Evolutionary conservation across 2,113 vertebrate species (phyloP).

Genomic region (Erythrocercus mccallii): DNA sequence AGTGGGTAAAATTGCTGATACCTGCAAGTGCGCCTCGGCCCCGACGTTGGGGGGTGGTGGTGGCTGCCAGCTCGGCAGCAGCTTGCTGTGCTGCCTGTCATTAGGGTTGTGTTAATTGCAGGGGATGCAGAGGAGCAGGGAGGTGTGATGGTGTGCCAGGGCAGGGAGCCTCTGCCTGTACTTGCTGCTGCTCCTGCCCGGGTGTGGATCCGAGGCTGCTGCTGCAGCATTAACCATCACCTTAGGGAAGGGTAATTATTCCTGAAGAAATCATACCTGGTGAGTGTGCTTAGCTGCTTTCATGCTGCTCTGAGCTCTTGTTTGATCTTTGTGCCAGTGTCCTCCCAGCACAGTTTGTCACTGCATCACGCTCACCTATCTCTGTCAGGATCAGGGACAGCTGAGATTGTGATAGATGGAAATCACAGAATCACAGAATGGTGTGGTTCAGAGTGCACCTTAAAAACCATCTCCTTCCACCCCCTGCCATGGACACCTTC

Average conservation of each 20-base stretch:
- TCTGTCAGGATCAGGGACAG: background rate
- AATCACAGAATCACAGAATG: background rate
- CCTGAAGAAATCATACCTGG: background rate
- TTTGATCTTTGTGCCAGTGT: background rate
- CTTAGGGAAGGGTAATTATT: conserved; percentile 48
- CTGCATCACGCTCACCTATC: accelerated
- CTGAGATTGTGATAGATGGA: accelerated
- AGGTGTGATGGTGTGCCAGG: background rate
- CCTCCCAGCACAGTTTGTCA: background rate
- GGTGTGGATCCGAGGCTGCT: background rate
- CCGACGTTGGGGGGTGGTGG: accelerated
- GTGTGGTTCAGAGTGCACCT: background rate
- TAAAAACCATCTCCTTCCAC: background rate
- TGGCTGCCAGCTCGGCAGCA: background rate
- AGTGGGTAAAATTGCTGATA: background rate
- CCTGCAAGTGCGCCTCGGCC: accelerated
- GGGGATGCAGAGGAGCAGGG: background rate
- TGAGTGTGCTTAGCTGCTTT: background rate
- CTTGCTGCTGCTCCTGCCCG: background rate
- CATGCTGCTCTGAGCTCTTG: background rate
- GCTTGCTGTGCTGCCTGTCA: background rate
- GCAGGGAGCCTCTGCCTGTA: conserved; percentile 1
- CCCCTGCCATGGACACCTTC: background rate
- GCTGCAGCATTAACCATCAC: conserved; percentile 37
- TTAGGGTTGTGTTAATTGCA: background rate